Conservation (phyloP, 2,888 invertebrate genomes). For the Stegophylla sp. region DNA sequence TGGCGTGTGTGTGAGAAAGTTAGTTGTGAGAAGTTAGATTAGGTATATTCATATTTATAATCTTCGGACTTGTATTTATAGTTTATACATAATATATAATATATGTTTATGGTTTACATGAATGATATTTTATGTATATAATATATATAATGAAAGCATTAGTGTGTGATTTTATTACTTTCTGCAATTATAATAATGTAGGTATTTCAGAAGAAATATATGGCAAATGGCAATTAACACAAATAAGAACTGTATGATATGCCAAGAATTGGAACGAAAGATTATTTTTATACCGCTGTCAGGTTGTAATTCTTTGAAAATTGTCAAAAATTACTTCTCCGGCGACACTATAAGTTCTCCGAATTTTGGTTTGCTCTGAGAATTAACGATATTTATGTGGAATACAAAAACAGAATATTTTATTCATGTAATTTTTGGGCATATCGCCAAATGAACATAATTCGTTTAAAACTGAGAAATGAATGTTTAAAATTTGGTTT, state of each 20-base stretch:
- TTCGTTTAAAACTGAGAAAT: neutral
- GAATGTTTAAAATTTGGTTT: neutral
- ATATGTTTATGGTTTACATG: too few species aligned
- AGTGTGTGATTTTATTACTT: constrained; percentile 6
- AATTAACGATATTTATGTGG: neutral
- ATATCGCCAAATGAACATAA: constrained; percentile 8
- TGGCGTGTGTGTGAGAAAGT: neutral
- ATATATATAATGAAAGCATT: neutral
- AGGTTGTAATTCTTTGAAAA: constrained; percentile 18
- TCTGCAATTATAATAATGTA: constrained; percentile 7
- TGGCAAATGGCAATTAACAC: neutral
- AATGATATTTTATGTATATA: too few species aligned
- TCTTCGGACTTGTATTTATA: neutral
- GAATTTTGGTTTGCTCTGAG: neutral
- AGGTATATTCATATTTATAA: neutral
- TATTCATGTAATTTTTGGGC: constrained; percentile 16
- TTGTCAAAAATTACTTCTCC: constrained; percentile 34
- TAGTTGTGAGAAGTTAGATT: constrained; percentile 2
- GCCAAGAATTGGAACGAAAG: constrained; percentile 44
- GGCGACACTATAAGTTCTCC: neutral
- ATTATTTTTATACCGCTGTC: constrained; percentile 23
- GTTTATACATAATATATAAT: too few species aligned
- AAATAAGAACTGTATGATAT: neutral
- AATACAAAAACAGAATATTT: constrained; percentile 19
- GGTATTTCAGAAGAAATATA: constrained; percentile 11